Percentiles rank a stretch among this genome's conserved stretches.
Evolutionary conservation across 2,113 vertebrate genomes (phyloP).

Genomic region (Albula glossodonta): DNA sequence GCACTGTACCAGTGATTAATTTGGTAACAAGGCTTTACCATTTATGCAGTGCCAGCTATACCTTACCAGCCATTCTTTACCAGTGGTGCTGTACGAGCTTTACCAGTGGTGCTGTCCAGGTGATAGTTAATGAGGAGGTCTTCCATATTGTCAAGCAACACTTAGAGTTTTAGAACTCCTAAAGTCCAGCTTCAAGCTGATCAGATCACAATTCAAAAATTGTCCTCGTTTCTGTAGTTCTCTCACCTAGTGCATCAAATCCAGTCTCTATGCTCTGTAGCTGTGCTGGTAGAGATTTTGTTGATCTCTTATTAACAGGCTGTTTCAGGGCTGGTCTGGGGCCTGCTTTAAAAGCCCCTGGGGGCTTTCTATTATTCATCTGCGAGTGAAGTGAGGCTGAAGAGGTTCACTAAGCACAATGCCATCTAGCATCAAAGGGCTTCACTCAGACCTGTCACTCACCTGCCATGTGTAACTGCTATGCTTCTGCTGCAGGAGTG

Average conservation of each 20-base stretch:
- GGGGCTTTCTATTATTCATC: no score
- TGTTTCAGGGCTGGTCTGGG: neutral
- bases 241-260: neutral
- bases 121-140: neutral
- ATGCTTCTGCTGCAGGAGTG: neutral
- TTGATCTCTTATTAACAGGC: no score
- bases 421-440: no score
- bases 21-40: neutral
- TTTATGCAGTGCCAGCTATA: neutral
- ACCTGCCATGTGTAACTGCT: no score
- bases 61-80: neutral
- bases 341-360: neutral
- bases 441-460: neutral
- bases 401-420: neutral
- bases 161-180: no score
- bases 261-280: neutral
- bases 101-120: no score
- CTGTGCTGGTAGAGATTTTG: neutral
- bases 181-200: no score
- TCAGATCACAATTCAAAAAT: no score
- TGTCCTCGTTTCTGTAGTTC: neutral
- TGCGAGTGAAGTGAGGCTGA: neutral
- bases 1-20: no score
- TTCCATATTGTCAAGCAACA: no score
- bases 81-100: neutral